These are phyloP conservation scores for Typhlichthys eigenmanni DNA, from an alignment of 2,797 vertebrate species.

Conservation along the genomic window DNA sequence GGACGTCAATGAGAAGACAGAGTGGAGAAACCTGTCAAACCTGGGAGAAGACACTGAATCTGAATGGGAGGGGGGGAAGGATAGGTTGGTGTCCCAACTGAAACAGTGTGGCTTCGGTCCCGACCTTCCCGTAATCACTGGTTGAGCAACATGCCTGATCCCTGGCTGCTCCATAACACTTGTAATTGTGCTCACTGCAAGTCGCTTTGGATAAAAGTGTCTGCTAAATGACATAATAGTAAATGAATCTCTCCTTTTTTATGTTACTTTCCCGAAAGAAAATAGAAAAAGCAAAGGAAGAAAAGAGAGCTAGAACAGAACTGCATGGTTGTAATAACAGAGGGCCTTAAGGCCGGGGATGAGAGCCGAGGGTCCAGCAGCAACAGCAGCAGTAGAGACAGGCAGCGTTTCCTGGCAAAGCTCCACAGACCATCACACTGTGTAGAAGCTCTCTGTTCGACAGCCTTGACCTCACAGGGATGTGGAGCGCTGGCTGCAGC, in stretches of 20 bases:
- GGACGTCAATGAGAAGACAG: neutral
- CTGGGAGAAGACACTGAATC: no score
- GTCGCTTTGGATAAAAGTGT: no score
- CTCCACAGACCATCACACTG: slow-evolving; percentile 32
- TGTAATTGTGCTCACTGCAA: no score
- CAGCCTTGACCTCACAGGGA: neutral
- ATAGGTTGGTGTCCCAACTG: no score
- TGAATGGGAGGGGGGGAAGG: no score
- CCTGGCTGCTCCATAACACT: no score
- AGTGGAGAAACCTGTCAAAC: neutral
- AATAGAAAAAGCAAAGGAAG: neutral
- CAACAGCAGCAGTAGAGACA: slow-evolving; percentile 5
- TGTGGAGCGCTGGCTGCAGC: neutral
- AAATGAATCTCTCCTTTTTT: no score
- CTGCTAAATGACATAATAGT: no score
- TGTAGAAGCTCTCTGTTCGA: slow-evolving; percentile 4
- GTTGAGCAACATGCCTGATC: no score
- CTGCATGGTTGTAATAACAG: slow-evolving; percentile 35
- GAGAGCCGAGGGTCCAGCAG: slow-evolving; percentile 19
- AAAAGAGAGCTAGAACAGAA: slow-evolving; percentile 4
- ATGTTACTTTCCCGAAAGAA: neutral
- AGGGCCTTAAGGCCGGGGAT: slow-evolving; percentile 18
- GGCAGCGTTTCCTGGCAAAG: slow-evolving; percentile 33
- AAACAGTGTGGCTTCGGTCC: no score
- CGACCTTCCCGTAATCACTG: no score